Percentiles rank a stretch among this genome's conserved stretches.
Conservation (phyloP, 2,888 invertebrate genomes). For the Trichacis sp. region DNA sequence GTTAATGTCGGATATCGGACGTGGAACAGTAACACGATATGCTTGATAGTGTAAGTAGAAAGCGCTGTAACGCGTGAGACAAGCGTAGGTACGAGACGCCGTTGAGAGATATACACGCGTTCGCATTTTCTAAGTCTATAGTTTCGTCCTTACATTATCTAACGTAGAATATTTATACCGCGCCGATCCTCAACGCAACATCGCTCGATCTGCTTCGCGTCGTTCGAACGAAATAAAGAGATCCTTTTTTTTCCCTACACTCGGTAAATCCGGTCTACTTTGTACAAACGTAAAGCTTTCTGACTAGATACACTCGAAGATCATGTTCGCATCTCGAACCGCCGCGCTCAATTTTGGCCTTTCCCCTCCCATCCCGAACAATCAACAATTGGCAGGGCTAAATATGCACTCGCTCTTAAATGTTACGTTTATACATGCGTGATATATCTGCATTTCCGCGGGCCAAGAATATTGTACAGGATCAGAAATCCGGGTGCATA, state of each 20-base stretch:
- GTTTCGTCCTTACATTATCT: conserved; percentile 31
- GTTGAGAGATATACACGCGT: conserved; percentile 18
- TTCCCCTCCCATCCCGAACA: not conserved
- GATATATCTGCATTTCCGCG: not conserved
- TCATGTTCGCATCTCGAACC: too few relatives aligned
- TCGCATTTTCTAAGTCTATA: conserved; percentile 31
- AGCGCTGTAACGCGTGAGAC: conserved; percentile 21
- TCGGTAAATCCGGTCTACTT: conserved; percentile 35
- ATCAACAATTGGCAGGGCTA: not conserved
- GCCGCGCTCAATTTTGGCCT: conserved; percentile 2
- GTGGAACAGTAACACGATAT: conserved; percentile 6
- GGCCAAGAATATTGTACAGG: not conserved
- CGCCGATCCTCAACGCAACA: conserved; percentile 27
- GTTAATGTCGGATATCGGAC: not conserved
- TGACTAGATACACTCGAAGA: conserved; percentile 46
- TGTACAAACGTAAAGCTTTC: conserved; percentile 42
- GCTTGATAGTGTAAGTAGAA: conserved; percentile 27
- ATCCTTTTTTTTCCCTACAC: conserved; percentile 10
- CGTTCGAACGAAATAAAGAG: conserved; percentile 17
- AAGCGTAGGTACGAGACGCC: conserved; percentile 24
- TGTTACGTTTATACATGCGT: not conserved
- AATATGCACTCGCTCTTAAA: not conserved
- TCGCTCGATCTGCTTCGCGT: conserved; percentile 32
- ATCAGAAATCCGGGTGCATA: conserved; percentile 1
- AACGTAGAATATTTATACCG: conserved; percentile 40